A percentile compares a stretch with the other conserved stretches of the same genome.
These are phyloP conservation scores for Prolemur simus DNA, from an alignment of 2,113 vertebrate species.

Conservation along the genomic window DNA sequence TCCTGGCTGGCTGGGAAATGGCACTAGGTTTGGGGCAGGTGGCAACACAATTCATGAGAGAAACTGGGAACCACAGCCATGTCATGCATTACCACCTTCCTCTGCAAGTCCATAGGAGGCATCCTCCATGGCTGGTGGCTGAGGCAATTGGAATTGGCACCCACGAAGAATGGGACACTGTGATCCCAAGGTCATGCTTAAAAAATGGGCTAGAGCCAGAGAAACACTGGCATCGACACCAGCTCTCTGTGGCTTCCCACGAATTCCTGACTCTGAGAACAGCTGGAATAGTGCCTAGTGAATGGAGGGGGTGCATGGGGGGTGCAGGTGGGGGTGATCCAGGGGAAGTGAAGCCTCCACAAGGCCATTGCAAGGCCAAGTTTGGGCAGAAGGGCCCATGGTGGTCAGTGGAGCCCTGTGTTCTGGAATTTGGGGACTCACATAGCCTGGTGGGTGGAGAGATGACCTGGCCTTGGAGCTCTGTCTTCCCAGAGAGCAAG, in stretches of 20 bases:
- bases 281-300: neutral
- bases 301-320: fast-evolving
- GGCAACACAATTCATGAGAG: neutral
- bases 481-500: neutral
- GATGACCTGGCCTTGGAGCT: neutral
- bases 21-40: neutral
- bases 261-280: slow-evolving; percentile 10
- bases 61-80: neutral
- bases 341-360: neutral
- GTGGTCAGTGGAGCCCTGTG: neutral
- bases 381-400: neutral
- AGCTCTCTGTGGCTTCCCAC: slow-evolving; percentile 5
- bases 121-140: neutral
- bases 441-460: neutral
- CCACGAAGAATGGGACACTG: neutral
- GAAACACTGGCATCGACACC: neutral
- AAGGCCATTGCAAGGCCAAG: neutral
- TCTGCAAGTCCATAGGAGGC: neutral
- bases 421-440: neutral
- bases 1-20: neutral
- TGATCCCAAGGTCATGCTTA: neutral
- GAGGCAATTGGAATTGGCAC: neutral
- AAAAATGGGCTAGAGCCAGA: slow-evolving; percentile 3
- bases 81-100: neutral
- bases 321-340: neutral